Base-by-base conservation (phyloP, 2,797 vertebrate species). In the Alcedo atthis region DNA sequence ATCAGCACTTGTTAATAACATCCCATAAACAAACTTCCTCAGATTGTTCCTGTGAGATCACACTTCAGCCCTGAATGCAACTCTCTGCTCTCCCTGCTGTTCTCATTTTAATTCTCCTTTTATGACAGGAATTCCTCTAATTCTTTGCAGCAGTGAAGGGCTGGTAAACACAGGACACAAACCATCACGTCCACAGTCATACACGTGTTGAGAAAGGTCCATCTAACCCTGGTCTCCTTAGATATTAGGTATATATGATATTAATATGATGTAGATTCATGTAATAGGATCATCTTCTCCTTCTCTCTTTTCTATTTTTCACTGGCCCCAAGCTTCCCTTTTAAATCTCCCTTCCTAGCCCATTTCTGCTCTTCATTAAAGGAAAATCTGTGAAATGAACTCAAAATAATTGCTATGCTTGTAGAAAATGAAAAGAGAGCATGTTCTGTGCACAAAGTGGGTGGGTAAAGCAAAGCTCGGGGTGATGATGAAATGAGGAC, bases 351-450 rank as follows among this genome's bases (percentile, higher is more conserved):
- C 33, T 89, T 83, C 53, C 75, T 55, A 84, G 25, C 20, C 63
- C 40, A 64, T 77, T 93, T 91, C 73, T 85, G 64, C 26, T 55
- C 57, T 85, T 85, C 45, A 30, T 42, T 67, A 54, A 2, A 70
- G 43, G 21, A 73, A 93, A 87, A 68, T n/a, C 43, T 70, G 37
- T 67, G 70, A 95, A 73, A 62, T 48, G 21, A 89, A 66, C 49
- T 57, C 80, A 45, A 9, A 63, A 20, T 49, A 93, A 92, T 40
- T 85, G 87, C 73, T 87, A 10, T 24, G 51, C 58, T 58, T 45
- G 66, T 1, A 62, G 54, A 66, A 92, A 90, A 81, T 43, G 54
- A n/a, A 92, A 95, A 66, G 1, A 89, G 69, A 87, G 83, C 82
- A 85, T 20, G 26, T 55, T 92, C 46, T n/a, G 37, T 35, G 66